Percentiles rank a stretch among this genome's conserved stretches.
phyloP scores from a whole-genome alignment of 2,797 vertebrate genomes.

The Apodemus agrarius region DNA sequence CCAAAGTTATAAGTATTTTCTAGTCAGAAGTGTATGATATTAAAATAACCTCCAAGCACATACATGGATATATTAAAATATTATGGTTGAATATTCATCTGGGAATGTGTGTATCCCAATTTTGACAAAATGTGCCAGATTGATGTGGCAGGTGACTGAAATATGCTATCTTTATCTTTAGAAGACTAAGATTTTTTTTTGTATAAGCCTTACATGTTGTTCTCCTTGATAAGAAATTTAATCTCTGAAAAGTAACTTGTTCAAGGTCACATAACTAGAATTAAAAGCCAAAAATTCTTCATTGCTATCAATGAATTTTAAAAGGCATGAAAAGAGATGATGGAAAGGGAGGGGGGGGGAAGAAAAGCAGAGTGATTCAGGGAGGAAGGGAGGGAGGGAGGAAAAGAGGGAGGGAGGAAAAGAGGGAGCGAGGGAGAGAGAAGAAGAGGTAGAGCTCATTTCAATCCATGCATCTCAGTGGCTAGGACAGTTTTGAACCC shows the following conservation, averaged over 20 bases:
- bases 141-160: neutral
- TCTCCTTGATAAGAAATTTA: slow-evolving; percentile 10
- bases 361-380: neutral
- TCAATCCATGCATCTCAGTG: neutral
- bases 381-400: neutral
- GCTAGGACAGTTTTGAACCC: neutral
- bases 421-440: accelerated
- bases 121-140: neutral
- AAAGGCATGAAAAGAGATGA: neutral
- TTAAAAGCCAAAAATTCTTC: neutral
- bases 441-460: neutral
- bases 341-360: neutral
- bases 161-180: neutral
- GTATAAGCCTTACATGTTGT: slow-evolving; percentile 9
- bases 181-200: neutral
- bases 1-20: neutral
- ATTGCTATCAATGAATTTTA: neutral
- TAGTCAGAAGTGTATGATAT: neutral
- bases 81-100: neutral
- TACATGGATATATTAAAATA: neutral
- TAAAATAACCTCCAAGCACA: slow-evolving; percentile 19
- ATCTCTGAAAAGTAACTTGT: slow-evolving; percentile 13
- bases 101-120: neutral
- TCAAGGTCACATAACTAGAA: neutral
- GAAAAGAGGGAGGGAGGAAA: no score